A percentile compares a stretch with the other conserved stretches of the same genome.
Evolutionary conservation across 2,113 vertebrate species (phyloP).

Genomic region (Rhodinocichla rosea): DNA sequence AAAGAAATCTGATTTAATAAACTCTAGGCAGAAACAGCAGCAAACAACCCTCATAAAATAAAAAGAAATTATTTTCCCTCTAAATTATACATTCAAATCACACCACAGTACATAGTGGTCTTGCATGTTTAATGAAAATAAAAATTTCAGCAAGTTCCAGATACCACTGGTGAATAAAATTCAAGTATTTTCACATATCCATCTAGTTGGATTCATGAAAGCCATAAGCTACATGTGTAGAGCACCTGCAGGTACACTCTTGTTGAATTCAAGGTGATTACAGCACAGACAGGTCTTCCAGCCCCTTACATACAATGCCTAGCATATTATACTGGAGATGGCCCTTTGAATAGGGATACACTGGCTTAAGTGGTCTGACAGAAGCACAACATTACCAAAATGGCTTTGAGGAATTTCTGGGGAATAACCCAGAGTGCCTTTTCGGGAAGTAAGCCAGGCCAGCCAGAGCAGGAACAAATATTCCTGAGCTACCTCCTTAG

Average conservation of each 20-base stretch:
- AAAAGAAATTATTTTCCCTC: neutral
- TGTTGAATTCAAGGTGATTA: neutral
- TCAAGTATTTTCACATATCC: neutral
- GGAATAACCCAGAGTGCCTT: neutral
- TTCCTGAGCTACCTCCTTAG: neutral
- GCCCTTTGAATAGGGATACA: neutral
- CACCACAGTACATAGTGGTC: slow-evolving; percentile 1
- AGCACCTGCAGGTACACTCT: neutral
- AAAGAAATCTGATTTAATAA: slow-evolving; percentile 20
- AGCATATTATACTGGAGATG: neutral
- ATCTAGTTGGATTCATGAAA: neutral
- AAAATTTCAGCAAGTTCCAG: slow-evolving; percentile 31
- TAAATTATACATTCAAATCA: slow-evolving; percentile 37
- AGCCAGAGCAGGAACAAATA: neutral
- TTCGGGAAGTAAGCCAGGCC: neutral
- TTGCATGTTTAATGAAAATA: slow-evolving; percentile 59
- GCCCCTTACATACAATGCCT: neutral
- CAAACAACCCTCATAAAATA: neutral
- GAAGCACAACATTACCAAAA: neutral
- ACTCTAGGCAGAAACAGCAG: neutral
- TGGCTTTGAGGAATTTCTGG: neutral
- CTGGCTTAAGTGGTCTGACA: neutral
- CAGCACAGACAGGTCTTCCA: neutral
- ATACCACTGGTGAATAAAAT: slow-evolving; percentile 25
- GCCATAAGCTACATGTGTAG: neutral